Percentiles rank a stretch among this genome's conserved stretches.
Conservation (phyloP, 2,797 vertebrate genomes). For the Argya squamiceps region DNA sequence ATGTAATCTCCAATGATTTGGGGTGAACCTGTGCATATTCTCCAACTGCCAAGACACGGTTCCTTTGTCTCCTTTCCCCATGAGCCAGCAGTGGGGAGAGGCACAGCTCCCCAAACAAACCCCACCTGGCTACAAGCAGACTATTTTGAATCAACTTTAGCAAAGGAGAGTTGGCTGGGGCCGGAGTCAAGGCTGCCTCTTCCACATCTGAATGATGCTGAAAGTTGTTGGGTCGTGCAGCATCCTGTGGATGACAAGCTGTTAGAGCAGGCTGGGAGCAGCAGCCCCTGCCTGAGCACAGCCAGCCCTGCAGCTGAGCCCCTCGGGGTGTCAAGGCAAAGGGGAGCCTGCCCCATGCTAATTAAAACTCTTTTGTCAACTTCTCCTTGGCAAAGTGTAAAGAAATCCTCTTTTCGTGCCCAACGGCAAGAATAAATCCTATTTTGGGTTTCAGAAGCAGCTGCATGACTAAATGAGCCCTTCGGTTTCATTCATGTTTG, state of each 20-base stretch:
- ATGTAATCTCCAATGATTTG: neutral
- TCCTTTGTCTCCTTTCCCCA: neutral
- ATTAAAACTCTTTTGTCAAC: constrained; percentile 2
- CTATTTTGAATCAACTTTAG: neutral
- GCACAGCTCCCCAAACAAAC: neutral
- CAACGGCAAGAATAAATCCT: constrained; percentile 42
- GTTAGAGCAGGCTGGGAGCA: neutral
- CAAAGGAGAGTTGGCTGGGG: neutral
- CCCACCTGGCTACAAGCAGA: neutral
- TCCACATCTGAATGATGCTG: neutral
- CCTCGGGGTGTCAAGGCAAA: neutral
- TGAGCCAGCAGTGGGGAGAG: neutral
- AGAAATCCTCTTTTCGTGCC: constrained; percentile 6
- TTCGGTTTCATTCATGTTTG: constrained; percentile 55
- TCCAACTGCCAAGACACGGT: fast-evolving
- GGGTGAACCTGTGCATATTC: neutral
- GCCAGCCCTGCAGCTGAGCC: neutral
- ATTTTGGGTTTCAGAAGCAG: constrained; percentile 48
- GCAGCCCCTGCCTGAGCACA: neutral
- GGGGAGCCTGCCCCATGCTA: neutral
- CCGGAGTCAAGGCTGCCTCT: neutral
- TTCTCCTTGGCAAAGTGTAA: neutral
- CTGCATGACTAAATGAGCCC: neutral
- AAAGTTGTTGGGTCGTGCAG: fast-evolving
- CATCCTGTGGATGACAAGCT: fast-evolving